Evolutionary conservation across 2,113 vertebrate species (phyloP), one percentile per base, ranked within the genome.

Genomic region (Lota lota): DNA sequence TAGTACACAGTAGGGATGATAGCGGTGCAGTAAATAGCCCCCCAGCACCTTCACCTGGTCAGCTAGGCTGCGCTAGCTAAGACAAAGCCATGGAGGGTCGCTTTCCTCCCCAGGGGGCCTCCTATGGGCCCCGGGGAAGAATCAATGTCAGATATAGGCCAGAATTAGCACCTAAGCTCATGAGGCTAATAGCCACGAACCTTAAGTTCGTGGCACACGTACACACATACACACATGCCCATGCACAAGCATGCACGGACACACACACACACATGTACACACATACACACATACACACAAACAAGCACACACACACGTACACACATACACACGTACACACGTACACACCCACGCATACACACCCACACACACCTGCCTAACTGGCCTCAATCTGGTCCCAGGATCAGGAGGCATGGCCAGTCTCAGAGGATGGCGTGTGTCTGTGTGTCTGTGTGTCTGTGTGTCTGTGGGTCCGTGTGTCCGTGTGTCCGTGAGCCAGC

Each of bases 91-190:
- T 10, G 3, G 2, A 1, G 2, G 2, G 3, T 10, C 36, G 1
- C 36, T 5, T 5, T 11, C 40, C n/a, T 69, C 53, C 56, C 22
- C 40, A 61, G 17, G 63, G 24, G 84, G 85, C 72, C 82, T 86
- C 72, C 82, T 85, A 77, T 85, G 79, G 83, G 67, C 58, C 66
- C 69, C 61, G 76, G 77, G 40, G 75, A 67, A 83, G 83, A 84
- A 88, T 88, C 84, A 87, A 70, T 82, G 78, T 75, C 74, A 83
- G 77, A 86, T 80, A 85, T 73, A 74, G 72, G 82, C 76, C 82
- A 68, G 83, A 71, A 84, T 88, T 87, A 88, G 78, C 74, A 79
- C 60, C 2, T 73, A 79, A 66, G 21, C 75, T 85, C 79, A 85
- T 81, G 4, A 53, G 15, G 72, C 79, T 86, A 87, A 88, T 84